These are phyloP conservation scores for Notolabrus celidotus DNA, from an alignment of 2,797 vertebrate species.

Conservation along the genomic window DNA sequence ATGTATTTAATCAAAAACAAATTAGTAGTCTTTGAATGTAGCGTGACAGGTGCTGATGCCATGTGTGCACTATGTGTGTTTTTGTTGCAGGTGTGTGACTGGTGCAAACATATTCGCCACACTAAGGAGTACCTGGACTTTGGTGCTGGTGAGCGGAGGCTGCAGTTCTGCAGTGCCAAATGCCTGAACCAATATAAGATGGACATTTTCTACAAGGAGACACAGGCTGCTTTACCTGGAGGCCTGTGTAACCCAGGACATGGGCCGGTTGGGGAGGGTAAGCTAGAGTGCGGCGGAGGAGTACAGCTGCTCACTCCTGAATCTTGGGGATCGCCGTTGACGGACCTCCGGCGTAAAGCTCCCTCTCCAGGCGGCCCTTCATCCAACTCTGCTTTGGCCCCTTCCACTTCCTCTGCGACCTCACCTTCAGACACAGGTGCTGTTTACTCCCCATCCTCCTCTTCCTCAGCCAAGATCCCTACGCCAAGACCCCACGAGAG, in stretches of 20 bases:
- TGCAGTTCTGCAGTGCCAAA: constrained; percentile 99
- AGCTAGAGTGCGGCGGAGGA: constrained; percentile 91
- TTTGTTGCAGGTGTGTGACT: constrained; percentile 96
- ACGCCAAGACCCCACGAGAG: constrained; percentile 96
- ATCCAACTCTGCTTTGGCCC: constrained; percentile 87
- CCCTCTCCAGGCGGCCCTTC: constrained; percentile 91
- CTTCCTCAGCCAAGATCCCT: constrained; percentile 91
- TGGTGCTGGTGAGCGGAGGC: constrained; percentile 96
- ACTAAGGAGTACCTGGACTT: constrained; percentile 99
- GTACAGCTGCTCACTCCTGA: constrained; percentile 98
- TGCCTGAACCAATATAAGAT: constrained; percentile 99
- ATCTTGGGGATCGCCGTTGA: constrained; percentile 96
- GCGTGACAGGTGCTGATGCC: constrained; percentile 46
- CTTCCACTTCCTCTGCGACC: constrained; percentile 89
- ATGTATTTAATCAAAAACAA: constrained; percentile 53
- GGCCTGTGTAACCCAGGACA: constrained; percentile 92
- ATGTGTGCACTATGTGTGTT: constrained; percentile 53
- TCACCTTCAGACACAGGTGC: constrained; percentile 93
- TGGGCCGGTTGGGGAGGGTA: constrained; percentile 88
- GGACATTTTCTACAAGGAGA: constrained; percentile 99
- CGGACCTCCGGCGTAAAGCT: constrained; percentile 93
- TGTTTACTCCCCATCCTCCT: constrained; percentile 89
- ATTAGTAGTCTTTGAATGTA: constrained; percentile 44
- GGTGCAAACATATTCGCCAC: constrained; percentile 99
- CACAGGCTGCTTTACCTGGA: constrained; percentile 96